phyloP scores from a whole-genome alignment of 2,888 invertebrate genomes.

The Entomobrya proxima region DNA sequence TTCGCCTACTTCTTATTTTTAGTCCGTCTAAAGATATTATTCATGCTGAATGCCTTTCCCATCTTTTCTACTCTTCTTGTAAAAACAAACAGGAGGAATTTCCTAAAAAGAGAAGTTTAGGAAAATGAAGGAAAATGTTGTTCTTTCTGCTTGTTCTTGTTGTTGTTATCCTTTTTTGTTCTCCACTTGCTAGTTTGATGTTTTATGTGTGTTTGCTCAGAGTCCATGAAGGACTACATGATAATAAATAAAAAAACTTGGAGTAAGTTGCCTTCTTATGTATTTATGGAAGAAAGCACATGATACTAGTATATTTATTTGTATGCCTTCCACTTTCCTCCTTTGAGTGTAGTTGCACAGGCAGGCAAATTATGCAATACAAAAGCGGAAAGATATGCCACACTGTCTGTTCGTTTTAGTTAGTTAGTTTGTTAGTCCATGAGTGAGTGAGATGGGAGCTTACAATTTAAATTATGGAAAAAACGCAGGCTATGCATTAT shows the following conservation, averaged over 20 bases:
- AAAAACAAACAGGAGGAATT: background rate
- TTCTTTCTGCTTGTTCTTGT: background rate
- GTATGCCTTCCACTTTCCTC: too few relatives aligned
- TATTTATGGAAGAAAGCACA: background rate
- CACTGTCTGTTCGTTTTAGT: too few relatives aligned
- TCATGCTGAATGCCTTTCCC: slow-evolving; percentile 10
- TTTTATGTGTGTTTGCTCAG: slow-evolving; percentile 26
- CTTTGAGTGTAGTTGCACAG: too few relatives aligned
- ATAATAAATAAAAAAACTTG: background rate
- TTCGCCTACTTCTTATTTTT: background rate
- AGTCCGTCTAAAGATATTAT: slow-evolving; percentile 12
- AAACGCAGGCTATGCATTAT: too few relatives aligned
- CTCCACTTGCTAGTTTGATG: background rate
- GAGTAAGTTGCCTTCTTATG: background rate
- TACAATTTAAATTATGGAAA: too few relatives aligned
- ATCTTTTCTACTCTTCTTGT: background rate
- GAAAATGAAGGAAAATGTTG: slow-evolving; percentile 26
- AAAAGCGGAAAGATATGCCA: too few relatives aligned
- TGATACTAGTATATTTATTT: slow-evolving; percentile 25
- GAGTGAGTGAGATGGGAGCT: too few relatives aligned
- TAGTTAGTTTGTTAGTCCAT: too few relatives aligned
- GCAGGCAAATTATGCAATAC: too few relatives aligned
- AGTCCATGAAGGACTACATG: slow-evolving; percentile 27
- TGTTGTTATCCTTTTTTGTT: slow-evolving; percentile 32
- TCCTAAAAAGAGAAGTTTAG: slow-evolving; percentile 24